Evolutionary conservation across 2,113 vertebrate species (phyloP), one percentile per base, ranked within the genome.

Genomic region (Grammatotria lemairii): DNA sequence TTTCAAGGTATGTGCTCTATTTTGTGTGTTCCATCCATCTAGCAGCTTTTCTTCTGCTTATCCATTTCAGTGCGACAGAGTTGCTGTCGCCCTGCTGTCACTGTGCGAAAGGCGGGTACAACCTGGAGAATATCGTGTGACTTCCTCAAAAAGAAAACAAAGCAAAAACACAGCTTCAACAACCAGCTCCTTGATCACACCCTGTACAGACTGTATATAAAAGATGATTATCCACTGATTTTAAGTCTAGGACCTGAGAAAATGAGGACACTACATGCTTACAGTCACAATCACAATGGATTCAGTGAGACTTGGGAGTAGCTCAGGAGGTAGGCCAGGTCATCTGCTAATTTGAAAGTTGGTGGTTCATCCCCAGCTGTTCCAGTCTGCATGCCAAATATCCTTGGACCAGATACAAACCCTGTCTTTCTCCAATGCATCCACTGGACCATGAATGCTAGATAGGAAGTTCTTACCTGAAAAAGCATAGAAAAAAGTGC

Each of bases 21-120:
- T 49, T 78, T 0, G 4, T 78, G 68, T 75, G 40, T 28, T 75
- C 9, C 9, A 47, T 47, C 63, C 19, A 21, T 14, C 33, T 7
- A 21, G 10, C 19, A 17, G 40, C 8, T 47, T 45, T 73, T 28
- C 4, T 73, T 73, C 21, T 26, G 5, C 21, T 47, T 47, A 26
- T 26, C 21, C 14, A 47, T 10, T 75, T 28, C 68, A 75, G 40
- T 17, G 9, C 0, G 2, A 26, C 23, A 28, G 40, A 26, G 21
- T 26, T 47, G 21, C 68, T 28, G 40, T 45, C 0, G 5, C 23
- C 14, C 68, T 17, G 40, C 23, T 75, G 68, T 17, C 40, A 28
- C 14, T 11, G 21, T 0, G 38, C 1, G 4, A 75, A 42, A 75
- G 68, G 14, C 9, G 0, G 68, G 40, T 75, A 0, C 14, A 47